Conservation (phyloP, 2,113 vertebrate species). For the Caranx ignobilis region DNA sequence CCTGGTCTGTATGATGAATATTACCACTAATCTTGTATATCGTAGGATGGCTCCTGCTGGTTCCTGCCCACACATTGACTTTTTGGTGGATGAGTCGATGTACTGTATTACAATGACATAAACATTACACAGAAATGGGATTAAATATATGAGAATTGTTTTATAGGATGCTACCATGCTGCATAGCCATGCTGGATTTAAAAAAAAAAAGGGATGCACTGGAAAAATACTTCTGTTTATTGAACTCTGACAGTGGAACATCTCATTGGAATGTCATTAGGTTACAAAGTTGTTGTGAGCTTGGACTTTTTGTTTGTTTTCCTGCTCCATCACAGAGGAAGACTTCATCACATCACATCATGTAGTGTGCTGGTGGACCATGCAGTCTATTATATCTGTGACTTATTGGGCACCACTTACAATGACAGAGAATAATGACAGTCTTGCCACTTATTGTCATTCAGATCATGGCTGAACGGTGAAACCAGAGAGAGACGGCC, state of each 20-base stretch:
- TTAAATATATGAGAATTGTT: constrained; percentile 40
- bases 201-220: constrained; percentile 65
- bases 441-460: neutral
- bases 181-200: constrained; percentile 61
- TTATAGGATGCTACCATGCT: constrained; percentile 39
- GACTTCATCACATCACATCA: constrained; percentile 53
- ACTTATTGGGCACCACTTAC: constrained; percentile 23
- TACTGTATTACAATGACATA: constrained; percentile 28
- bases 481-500: neutral
- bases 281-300: constrained; percentile 47
- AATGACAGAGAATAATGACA: neutral
- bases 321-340: constrained; percentile 43
- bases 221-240: constrained; percentile 66
- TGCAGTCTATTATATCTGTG: constrained; percentile 23
- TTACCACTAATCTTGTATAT: constrained; percentile 53
- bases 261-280: constrained; percentile 42
- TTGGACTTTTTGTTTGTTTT: constrained; percentile 43
- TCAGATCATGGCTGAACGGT: constrained; percentile 2
- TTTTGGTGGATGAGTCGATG: constrained; percentile 24
- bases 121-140: constrained; percentile 40
- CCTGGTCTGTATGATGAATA: constrained; percentile 46
- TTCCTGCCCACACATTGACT: constrained; percentile 43
- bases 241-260: constrained; percentile 48
- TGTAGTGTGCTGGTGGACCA: constrained; percentile 29
- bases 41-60: constrained; percentile 41